Percentiles rank a stretch among this genome's conserved stretches.
Evolutionary conservation across 1,140 invertebrate genomes (phyloP).

Genomic region (Hyphantria cunea): DNA sequence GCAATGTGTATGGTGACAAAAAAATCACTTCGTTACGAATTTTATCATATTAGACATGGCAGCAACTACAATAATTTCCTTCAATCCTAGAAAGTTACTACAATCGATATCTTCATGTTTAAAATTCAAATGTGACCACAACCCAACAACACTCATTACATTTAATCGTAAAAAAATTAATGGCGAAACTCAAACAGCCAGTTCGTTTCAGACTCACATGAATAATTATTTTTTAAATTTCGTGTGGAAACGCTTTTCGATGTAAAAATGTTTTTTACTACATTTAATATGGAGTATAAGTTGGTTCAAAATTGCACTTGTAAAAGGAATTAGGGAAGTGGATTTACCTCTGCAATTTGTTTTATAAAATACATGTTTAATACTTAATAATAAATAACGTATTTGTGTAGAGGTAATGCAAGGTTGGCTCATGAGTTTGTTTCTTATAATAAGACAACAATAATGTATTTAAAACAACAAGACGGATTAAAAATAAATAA

Average conservation of each 20-base stretch:
- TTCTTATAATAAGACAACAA: too few species aligned
- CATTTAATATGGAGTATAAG: conserved; percentile 2
- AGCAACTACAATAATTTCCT: too few species aligned
- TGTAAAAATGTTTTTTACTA: conserved; percentile 11
- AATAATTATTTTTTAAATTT: conserved; percentile 11
- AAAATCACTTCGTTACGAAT: too few species aligned
- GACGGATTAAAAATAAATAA: too few species aligned
- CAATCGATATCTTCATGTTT: conserved; percentile 4
- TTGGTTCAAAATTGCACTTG: background rate
- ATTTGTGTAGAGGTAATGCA: too few species aligned
- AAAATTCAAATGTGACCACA: background rate
- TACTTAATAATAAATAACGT: too few species aligned
- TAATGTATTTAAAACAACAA: too few species aligned
- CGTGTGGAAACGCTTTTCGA: conserved; percentile 17
- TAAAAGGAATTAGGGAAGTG: background rate
- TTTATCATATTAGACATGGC: too few species aligned
- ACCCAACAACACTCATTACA: conserved; percentile 17
- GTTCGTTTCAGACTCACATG: conserved; percentile 9
- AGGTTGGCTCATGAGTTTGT: too few species aligned
- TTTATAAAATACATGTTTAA: too few species aligned
- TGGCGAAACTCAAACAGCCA: conserved; percentile 11
- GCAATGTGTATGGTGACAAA: too few species aligned
- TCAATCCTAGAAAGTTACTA: too few species aligned
- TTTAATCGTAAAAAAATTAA: conserved; percentile 28
- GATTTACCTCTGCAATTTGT: background rate